A percentile compares a stretch with the other conserved stretches of the same genome.
Evolutionary conservation across 1,140 invertebrate species (phyloP).

Genomic region (Drosophila parabipectinata): DNA sequence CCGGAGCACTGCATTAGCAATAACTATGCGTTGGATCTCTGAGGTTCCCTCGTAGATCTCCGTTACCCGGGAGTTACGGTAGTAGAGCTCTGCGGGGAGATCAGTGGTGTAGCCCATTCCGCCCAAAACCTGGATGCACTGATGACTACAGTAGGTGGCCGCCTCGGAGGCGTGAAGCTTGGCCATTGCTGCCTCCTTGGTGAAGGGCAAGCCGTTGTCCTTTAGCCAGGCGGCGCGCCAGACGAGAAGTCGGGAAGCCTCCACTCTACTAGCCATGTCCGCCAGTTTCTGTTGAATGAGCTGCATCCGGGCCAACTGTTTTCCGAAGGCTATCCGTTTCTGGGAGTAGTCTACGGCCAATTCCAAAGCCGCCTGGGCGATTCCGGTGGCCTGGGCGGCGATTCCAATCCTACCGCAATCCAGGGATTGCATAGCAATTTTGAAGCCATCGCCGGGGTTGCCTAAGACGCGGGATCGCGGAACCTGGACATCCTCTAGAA

Average conservation of each 20-base stretch:
- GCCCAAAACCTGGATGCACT: conserved; percentile 85
- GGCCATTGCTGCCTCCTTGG: conserved; percentile 98
- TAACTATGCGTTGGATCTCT: conserved; percentile 97
- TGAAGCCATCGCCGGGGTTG: conserved; percentile 92
- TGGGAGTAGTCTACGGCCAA: conserved; percentile 96
- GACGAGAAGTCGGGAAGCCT: conserved; percentile 93
- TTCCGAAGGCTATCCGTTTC: conserved; percentile 94
- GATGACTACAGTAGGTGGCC: conserved; percentile 96
- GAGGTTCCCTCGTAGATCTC: conserved; percentile 98
- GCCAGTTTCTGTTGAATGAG: conserved; percentile 96
- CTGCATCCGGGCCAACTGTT: conserved; percentile 93
- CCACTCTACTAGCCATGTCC: conserved; percentile 93
- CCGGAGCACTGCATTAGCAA: conserved; percentile 90
- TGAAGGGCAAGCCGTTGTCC: conserved; percentile 92
- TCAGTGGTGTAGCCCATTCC: conserved; percentile 98
- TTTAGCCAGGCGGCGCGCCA: conserved; percentile 96
- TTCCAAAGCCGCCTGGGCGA: conserved; percentile 96
- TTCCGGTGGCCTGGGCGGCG: conserved; percentile 94
- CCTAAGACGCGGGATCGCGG: conserved; percentile 92
- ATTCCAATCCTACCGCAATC: conserved; percentile 95
- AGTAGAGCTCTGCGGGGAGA: conserved; percentile 97
- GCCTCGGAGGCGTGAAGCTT: conserved; percentile 97
- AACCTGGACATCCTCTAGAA: conserved; percentile 95
- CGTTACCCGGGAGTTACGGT: conserved; percentile 94
- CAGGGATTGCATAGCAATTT: conserved; percentile 97